Percentiles rank a stretch among this genome's conserved stretches.
Evolutionary conservation across 1,140 invertebrate genomes (phyloP).

Genomic region (Dreissena polymorpha): DNA sequence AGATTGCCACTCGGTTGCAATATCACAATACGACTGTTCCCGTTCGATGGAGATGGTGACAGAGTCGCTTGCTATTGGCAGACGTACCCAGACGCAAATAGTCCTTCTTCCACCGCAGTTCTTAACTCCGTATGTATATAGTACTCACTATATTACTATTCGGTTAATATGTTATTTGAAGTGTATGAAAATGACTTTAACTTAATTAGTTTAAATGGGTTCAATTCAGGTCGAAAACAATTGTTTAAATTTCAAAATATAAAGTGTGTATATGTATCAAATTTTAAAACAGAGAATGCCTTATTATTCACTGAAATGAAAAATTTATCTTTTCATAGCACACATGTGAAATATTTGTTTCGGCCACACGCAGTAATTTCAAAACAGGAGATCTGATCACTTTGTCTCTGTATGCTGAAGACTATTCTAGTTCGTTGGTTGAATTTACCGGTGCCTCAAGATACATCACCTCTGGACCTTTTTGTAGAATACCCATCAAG

Average conservation of each 20-base stretch:
- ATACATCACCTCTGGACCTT: conserved; percentile 26
- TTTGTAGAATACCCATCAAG: conserved; percentile 30
- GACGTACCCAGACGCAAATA: background rate
- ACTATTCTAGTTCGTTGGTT: conserved; percentile 24
- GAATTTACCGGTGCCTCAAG: conserved; percentile 15
- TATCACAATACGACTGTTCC: conserved; percentile 19
- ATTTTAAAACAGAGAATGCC: no score
- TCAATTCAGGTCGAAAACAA: no score
- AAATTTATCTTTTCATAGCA: conserved; percentile 9
- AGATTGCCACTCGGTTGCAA: conserved; percentile 24
- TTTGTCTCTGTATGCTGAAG: conserved; percentile 30
- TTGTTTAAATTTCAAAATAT: no score
- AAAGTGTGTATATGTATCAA: no score
- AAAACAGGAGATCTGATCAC: conserved; percentile 1
- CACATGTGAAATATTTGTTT: conserved; percentile 11
- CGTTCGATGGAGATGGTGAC: conserved; percentile 44
- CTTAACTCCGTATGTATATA: no score
- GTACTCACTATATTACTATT: no score
- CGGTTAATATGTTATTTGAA: no score
- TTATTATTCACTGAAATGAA: no score
- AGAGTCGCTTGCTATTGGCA: conserved; percentile 22
- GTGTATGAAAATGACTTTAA: no score
- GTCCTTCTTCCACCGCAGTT: no score
- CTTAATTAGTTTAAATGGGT: no score
- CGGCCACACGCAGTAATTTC: background rate